Base-by-base conservation (phyloP, 2,797 vertebrate species). In the Adelosebastes latens region DNA sequence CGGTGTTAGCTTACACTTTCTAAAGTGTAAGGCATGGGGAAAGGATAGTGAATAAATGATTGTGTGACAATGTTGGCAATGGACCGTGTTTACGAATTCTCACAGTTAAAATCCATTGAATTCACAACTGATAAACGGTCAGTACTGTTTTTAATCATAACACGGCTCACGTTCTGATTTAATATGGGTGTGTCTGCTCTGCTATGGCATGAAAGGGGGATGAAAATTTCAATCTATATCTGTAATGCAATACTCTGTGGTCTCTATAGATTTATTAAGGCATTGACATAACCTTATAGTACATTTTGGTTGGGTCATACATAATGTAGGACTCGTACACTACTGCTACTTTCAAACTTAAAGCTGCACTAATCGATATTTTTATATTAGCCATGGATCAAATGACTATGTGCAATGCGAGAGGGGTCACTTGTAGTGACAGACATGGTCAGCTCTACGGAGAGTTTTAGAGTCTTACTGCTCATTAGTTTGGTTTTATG, bases 1-100 rank as follows among this genome's bases (percentile, higher is more conserved):
- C 27, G 55, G 70, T 60, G 46, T 60, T 34, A 74, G 73, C 70
- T 69, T 67, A 56, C 60, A 53, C 24, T 79, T 72, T 84, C 36
- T 29, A 67, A 75, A 75, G 46, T 73, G 46, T 29, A 20, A 61
- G 32, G 66, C 39, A 25, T 3, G 16, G 3, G 49, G 22, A 55
- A 80, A 34, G 59, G 62, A 58, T 1, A 49, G 64, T 60, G 75
- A 86, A 88, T 81, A 84, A 75, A 82, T 71, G 22, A 34, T 13
- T 72, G 32, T 68, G 66, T 29, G 69, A 66, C 13, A 31, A 77
- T 36, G 66, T 66, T 59, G 73, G 74, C 68, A 14, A 6, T 59
- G 18, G 27, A 67, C 42, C 14, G 16, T 53, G n/a, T 85, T 71
- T 88, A 55, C 59, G 13, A 4, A 22, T 73, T 74, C 34, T 85